Conservation (phyloP, 2,797 vertebrate species). For the Neomorphus geoffroyi region DNA sequence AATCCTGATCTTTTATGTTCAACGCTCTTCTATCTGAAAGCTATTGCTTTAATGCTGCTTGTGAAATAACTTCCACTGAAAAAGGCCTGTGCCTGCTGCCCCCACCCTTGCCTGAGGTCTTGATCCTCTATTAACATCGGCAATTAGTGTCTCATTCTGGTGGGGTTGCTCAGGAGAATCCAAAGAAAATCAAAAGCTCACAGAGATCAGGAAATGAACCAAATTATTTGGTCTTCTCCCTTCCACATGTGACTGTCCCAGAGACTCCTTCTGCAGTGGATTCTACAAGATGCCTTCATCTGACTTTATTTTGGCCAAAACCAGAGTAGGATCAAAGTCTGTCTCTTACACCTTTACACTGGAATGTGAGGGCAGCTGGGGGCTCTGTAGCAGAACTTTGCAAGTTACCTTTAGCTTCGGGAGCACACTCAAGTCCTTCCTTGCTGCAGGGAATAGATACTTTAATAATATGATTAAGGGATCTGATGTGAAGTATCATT, state of each 20-base stretch:
- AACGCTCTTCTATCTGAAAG: background rate
- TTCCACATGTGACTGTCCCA: background rate
- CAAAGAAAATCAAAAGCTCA: background rate
- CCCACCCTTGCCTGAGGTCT: background rate
- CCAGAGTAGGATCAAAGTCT: background rate
- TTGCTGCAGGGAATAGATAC: background rate
- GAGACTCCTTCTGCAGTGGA: background rate
- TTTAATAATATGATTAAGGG: background rate
- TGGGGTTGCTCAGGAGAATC: background rate
- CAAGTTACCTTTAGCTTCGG: background rate
- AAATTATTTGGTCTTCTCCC: background rate
- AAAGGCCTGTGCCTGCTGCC: background rate
- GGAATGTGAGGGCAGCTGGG: background rate
- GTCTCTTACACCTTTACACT: background rate
- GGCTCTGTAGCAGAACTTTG: background rate
- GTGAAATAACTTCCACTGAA: background rate
- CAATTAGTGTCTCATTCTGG: background rate
- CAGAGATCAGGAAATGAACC: background rate
- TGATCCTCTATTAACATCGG: accelerated
- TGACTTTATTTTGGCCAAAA: background rate
- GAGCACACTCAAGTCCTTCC: background rate
- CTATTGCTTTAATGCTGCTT: background rate
- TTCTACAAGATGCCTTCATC: accelerated
- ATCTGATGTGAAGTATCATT: background rate
- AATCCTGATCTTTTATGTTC: background rate